A percentile compares a stretch with the other conserved stretches of the same genome.
Evolutionary conservation across 2,888 invertebrate genomes (phyloP).

Genomic region (Gnatocerus cornutus): DNA sequence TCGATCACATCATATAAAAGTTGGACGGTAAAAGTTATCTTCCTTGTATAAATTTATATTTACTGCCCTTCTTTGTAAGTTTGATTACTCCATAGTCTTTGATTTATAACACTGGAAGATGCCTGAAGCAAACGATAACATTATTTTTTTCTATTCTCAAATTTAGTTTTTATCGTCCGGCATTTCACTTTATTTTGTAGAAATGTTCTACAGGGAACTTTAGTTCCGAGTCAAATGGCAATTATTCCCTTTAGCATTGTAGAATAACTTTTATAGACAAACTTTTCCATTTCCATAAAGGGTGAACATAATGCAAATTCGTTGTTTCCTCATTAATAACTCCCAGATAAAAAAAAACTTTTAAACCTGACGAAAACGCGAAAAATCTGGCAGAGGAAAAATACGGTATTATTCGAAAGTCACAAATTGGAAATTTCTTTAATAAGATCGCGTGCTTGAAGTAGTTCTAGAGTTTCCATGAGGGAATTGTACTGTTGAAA

Average conservation of each 20-base stretch:
- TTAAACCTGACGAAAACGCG: not conserved
- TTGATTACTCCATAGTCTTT: too few species aligned
- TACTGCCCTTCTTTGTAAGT: too few species aligned
- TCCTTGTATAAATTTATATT: too few species aligned
- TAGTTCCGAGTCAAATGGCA: not conserved
- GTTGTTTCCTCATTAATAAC: conserved; percentile 26
- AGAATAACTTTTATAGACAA: conserved; percentile 15
- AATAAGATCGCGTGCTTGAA: conserved; percentile 13
- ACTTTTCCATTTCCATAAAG: conserved; percentile 22
- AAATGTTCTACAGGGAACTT: too few species aligned
- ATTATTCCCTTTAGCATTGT: conserved; percentile 18
- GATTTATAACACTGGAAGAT: too few species aligned
- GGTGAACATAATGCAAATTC: conserved; percentile 23
- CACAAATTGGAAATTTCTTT: conserved; percentile 8
- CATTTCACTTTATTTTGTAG: too few species aligned
- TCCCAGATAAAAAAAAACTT: conserved; percentile 21
- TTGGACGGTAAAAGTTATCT: too few species aligned
- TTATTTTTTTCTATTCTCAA: too few species aligned
- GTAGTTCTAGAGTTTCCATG: conserved; percentile 10
- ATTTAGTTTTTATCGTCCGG: too few species aligned
- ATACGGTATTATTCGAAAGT: conserved; percentile 18
- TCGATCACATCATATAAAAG: too few species aligned
- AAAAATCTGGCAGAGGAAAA: not conserved
- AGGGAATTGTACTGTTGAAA: not conserved
- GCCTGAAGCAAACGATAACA: too few species aligned